A percentile compares a stretch with the other conserved stretches of the same genome.
These are phyloP conservation scores for Siniperca obscura DNA, from an alignment of 2,797 vertebrate genomes.

Conservation along the genomic window DNA sequence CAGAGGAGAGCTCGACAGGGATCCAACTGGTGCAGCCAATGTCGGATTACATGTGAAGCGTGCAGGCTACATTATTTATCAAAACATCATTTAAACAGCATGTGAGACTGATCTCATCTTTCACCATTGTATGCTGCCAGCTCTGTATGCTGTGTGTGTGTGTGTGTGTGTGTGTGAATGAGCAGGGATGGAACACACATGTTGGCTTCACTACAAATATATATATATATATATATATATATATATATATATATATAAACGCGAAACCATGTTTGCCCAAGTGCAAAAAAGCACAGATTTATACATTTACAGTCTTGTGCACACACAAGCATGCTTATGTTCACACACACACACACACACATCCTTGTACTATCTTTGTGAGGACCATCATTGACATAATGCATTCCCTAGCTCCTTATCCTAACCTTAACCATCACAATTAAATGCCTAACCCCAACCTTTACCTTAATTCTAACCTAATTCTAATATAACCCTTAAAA, in stretches of 20 bases:
- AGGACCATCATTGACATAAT: no score
- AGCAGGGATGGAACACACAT: slow-evolving; percentile 22
- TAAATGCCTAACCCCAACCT: no score
- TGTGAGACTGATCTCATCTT: slow-evolving; percentile 58
- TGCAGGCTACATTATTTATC: slow-evolving; percentile 79
- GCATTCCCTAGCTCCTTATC: no score
- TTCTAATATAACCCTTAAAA: no score
- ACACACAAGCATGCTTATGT: background rate
- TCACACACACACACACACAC: background rate
- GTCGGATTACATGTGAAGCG: slow-evolving; percentile 69
- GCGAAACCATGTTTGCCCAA: background rate
- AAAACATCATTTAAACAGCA: slow-evolving; percentile 74
- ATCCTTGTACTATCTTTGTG: no score
- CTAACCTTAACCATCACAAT: no score
- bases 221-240: background rate
- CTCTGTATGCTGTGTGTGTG: slow-evolving; percentile 13
- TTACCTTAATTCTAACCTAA: no score
- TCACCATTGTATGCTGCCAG: slow-evolving; percentile 43
- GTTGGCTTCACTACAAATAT: slow-evolving; percentile 20
- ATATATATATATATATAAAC: background rate
- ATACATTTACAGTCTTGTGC: background rate
- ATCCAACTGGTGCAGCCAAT: slow-evolving; percentile 62
- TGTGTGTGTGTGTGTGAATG: slow-evolving; percentile 3
- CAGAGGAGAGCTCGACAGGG: slow-evolving; percentile 40
- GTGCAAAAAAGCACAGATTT: slow-evolving; percentile 8